phyloP scores from a whole-genome alignment of 2,797 vertebrate genomes.

The Platyrinchus mystaceus region DNA sequence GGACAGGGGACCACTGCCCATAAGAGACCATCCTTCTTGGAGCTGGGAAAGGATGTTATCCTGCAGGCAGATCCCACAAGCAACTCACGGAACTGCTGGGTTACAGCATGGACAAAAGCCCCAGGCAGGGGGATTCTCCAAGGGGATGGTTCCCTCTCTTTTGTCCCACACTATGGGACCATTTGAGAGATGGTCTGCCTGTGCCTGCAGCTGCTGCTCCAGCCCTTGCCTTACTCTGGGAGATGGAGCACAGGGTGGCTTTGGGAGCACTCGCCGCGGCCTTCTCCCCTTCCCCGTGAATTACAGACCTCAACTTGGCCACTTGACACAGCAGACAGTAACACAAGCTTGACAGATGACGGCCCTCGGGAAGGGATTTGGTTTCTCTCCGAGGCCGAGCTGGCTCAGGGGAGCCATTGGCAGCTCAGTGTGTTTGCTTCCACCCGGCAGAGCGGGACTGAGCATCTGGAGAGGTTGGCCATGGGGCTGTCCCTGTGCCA shows the following conservation, averaged over 20 bases:
- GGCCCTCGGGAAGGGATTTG: constrained; percentile 4
- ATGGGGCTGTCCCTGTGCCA: not conserved
- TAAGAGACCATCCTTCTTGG: not conserved
- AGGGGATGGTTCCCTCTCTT: not conserved
- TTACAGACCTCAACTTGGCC: constrained; percentile 42
- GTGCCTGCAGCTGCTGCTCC: not conserved
- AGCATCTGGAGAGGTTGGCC: not conserved
- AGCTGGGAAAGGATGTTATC: not conserved
- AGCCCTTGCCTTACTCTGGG: not conserved
- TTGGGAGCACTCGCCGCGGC: accelerated
- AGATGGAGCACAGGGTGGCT: not conserved
- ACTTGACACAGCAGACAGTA: constrained; percentile 22
- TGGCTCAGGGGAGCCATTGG: constrained; percentile 47
- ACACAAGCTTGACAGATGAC: constrained; percentile 45
- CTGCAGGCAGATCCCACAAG: not conserved
- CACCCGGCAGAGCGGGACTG: accelerated
- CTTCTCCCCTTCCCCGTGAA: not conserved
- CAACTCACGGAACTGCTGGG: not conserved
- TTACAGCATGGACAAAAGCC: not conserved
- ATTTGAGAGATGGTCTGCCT: not conserved
- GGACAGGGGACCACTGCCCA: not conserved
- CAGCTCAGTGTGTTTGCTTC: not conserved
- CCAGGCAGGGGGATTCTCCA: not conserved
- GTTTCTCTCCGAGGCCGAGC: not conserved
- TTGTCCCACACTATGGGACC: no score